Percentiles rank a stretch among this genome's conserved stretches.
phyloP scores from a whole-genome alignment of 2,113 vertebrate species.

The Eulemur rufifrons region DNA sequence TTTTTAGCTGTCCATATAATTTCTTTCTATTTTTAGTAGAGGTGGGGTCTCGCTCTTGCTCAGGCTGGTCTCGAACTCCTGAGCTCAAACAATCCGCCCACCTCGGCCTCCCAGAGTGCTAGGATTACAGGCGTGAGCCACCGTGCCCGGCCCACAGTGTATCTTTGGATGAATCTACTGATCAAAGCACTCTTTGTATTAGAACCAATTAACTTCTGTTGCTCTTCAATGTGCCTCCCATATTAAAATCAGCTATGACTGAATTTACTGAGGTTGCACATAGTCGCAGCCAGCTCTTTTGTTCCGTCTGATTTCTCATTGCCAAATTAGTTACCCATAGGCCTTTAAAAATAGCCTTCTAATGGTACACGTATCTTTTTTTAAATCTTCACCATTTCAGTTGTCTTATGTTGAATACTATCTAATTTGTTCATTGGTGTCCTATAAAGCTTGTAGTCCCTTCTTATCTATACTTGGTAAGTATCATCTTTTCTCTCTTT shows the following conservation, averaged over 20 bases:
- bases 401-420: background rate
- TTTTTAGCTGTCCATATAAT: no score
- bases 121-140: no score
- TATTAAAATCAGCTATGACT: background rate
- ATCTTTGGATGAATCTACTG: background rate
- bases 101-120: no score
- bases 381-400: background rate
- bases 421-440: background rate
- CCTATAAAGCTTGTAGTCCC: background rate
- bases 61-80: no score
- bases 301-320: background rate
- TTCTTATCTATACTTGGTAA: background rate
- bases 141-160: no score
- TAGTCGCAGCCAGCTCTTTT: background rate
- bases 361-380: background rate
- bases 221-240: background rate
- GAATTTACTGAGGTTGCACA: background rate
- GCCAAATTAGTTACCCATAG: background rate
- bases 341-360: background rate
- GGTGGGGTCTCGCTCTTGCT: no score
- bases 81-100: no score
- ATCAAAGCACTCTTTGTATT: background rate
- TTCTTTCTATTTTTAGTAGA: no score
- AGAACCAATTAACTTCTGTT: background rate
- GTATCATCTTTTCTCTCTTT: background rate